Evolutionary conservation across 30 jellyfish, hydroid and myxozoan genomes (phyloP).

Genomic region (Nemopilema nomurai): DNA sequence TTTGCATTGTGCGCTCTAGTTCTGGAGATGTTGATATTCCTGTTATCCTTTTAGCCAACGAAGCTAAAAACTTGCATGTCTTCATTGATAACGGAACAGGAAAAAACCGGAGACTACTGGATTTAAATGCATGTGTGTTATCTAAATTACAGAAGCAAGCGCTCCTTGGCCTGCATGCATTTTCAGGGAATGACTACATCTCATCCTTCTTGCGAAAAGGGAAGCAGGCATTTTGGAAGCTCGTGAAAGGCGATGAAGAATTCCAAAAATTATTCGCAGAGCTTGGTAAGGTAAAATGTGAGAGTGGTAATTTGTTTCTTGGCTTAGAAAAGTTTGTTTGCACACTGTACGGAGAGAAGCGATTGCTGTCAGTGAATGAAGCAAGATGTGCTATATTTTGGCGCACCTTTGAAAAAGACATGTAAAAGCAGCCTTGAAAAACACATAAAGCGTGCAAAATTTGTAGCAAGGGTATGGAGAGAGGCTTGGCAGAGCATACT

Average conservation of each 20-base stretch:
- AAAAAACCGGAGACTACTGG: neutral
- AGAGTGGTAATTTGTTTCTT: neutral
- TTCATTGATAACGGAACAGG: conserved; percentile 36
- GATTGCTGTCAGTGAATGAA: conserved; percentile 1
- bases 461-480: conserved; percentile 36
- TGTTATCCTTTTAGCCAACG: conserved; percentile 15
- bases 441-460: conserved; percentile 37
- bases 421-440: conserved; percentile 22
- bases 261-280: conserved; percentile 3
- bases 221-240: conserved; percentile 34
- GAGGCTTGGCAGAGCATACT: conserved; percentile 4
- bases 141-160: conserved; percentile 9
- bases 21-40: conserved; percentile 32
- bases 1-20: conserved; percentile 21
- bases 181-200: conserved; percentile 35
- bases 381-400: conserved; percentile 1
- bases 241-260: conserved; percentile 5
- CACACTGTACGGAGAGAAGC: conserved; percentile 32
- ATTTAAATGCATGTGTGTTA: neutral
- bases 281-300: conserved; percentile 11
- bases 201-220: conserved; percentile 34
- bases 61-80: neutral
- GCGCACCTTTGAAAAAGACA: conserved; percentile 39
- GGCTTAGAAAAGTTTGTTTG: conserved; percentile 16
- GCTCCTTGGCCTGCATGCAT: conserved; percentile 41